These are phyloP conservation scores for Diuraphis noxia DNA, from an alignment of 1,140 invertebrate species.

Conservation along the genomic window DNA sequence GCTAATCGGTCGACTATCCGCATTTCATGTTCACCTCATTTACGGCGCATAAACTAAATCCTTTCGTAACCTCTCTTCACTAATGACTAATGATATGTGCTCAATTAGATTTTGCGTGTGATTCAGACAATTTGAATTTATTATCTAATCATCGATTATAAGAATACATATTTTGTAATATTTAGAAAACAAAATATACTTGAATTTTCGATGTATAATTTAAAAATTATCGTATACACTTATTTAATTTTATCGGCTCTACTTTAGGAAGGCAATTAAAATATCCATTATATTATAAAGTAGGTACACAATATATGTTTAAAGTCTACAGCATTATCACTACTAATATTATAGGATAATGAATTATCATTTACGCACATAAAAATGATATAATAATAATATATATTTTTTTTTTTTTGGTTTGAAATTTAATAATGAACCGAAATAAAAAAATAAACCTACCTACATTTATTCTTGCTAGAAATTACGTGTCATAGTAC, in stretches of 20 bases:
- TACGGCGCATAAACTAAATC: background rate
- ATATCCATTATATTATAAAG: background rate
- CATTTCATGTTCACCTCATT: background rate
- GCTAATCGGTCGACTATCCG: background rate
- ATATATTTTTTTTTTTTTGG: background rate
- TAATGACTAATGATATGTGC: background rate
- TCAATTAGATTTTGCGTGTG: no score
- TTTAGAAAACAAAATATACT: background rate
- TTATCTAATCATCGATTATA: background rate
- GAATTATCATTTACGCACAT: background rate
- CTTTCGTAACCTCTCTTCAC: background rate
- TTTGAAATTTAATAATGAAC: background rate
- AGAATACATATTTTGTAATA: background rate
- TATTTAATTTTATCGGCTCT: background rate
- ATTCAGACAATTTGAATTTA: no score
- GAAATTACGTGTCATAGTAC: conserved; percentile 6
- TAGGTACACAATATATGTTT: background rate
- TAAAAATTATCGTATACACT: background rate
- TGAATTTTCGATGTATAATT: background rate
- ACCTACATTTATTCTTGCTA: background rate
- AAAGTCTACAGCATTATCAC: background rate
- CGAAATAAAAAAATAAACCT: background rate
- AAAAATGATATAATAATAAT: background rate
- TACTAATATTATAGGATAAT: background rate
- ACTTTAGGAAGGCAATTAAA: no score